Conservation (phyloP, 2,113 vertebrate genomes). For the Caretta caretta region DNA sequence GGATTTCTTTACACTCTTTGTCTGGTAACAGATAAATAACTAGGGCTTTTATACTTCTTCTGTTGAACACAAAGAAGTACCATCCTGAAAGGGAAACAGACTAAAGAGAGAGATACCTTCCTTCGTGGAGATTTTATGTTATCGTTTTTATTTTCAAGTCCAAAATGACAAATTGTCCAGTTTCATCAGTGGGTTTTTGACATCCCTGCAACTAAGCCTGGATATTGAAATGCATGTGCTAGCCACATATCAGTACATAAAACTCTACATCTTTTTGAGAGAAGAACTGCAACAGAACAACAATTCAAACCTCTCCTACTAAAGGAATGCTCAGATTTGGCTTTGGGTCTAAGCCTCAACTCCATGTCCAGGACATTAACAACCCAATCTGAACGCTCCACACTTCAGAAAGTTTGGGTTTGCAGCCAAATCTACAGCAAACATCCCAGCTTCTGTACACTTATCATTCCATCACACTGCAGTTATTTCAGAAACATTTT, state of each 20-base stretch:
- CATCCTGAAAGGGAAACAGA: constrained; percentile 37
- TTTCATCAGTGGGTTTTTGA: neutral
- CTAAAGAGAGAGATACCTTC: constrained; percentile 16
- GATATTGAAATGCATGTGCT: neutral
- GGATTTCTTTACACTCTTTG: constrained; percentile 86
- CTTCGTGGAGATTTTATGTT: constrained; percentile 12
- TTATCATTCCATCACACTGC: neutral
- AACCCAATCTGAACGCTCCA: neutral
- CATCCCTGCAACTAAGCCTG: neutral
- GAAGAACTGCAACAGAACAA: rapidly evolving
- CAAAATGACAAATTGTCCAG: constrained; percentile 18
- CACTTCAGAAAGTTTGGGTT: neutral
- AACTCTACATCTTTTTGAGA: neutral
- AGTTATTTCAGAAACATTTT: neutral
- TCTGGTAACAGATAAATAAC: constrained; percentile 87
- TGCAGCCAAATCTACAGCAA: neutral
- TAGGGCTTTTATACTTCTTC: constrained; percentile 50
- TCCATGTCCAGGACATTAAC: neutral
- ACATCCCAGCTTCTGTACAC: neutral
- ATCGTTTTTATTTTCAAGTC: constrained; percentile 31
- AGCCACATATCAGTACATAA: neutral
- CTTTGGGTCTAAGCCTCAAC: neutral
- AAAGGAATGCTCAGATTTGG: neutral
- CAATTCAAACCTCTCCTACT: rapidly evolving
- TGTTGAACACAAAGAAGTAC: constrained; percentile 75